Conservation (phyloP, 2,797 vertebrate species). For the Oophaga sylvatica region DNA sequence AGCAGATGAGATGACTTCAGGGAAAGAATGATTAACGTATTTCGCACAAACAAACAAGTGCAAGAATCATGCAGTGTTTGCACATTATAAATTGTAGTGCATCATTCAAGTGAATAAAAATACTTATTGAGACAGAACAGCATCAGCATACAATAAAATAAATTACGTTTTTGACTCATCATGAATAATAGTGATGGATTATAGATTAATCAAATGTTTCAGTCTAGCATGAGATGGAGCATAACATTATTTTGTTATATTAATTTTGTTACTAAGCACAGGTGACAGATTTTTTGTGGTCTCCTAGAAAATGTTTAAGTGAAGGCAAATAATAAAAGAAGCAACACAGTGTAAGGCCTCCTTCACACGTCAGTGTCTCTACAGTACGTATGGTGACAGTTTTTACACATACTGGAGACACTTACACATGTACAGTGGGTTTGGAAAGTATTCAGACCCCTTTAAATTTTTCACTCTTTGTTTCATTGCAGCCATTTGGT, state of each 20-base stretch:
- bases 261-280: neutral
- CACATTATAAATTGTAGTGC: constrained; percentile 12
- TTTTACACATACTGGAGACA: no score
- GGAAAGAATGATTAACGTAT: constrained; percentile 6
- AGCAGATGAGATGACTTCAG: constrained; percentile 19
- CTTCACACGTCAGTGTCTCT: no score
- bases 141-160: neutral
- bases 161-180: neutral
- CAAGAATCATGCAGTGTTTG: neutral
- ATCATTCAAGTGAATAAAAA: constrained; percentile 9
- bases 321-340: neutral
- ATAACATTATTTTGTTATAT: neutral
- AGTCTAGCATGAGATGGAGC: neutral
- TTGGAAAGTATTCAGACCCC: no score
- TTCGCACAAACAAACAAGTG: neutral
- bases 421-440: no score
- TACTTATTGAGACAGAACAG: constrained; percentile 7
- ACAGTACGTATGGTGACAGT: no score
- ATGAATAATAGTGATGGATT: constrained; percentile 22
- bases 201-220: constrained; percentile 2
- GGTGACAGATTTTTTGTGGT: neutral
- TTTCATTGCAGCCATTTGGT: no score
- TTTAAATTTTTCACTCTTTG: no score
- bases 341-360: neutral
- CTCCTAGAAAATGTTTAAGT: neutral